Evolutionary conservation across 2,113 vertebrate species (phyloP).

Genomic region (Semicossyphus pulcher): DNA sequence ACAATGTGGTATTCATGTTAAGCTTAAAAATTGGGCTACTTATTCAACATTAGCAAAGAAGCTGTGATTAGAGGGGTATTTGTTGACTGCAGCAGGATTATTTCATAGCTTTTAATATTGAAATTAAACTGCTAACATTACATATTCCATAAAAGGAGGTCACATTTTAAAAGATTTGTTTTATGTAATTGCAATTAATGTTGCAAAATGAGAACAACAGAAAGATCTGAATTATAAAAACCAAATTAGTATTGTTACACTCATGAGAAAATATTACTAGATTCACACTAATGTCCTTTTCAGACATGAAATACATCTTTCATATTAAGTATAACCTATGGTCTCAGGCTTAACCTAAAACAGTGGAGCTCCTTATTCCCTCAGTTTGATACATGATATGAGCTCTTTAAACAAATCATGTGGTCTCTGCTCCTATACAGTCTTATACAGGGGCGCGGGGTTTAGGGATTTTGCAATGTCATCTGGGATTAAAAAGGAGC

Average conservation of each 20-base stretch:
- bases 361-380: constrained; percentile 69
- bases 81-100: constrained; percentile 1
- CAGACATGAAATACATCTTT: constrained; percentile 33
- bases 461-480: constrained; percentile 81
- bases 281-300: constrained; percentile 3
- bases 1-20: constrained; percentile 84
- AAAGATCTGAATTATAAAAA: neutral
- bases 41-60: constrained; percentile 53
- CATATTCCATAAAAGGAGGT: neutral
- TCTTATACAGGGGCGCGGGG: constrained; percentile 57
- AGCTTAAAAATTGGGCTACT: constrained; percentile 62
- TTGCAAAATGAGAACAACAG: no score
- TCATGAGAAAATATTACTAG: neutral
- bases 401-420: constrained; percentile 70
- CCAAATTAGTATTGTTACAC: neutral
- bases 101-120: constrained; percentile 2
- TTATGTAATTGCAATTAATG: no score
- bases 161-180: no score
- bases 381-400: constrained; percentile 75
- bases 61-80: constrained; percentile 16
- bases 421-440: constrained; percentile 60
- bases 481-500: constrained; percentile 81
- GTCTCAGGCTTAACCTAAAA: constrained; percentile 64
- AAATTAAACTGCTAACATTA: neutral
- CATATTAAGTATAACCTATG: constrained; percentile 43